Evolutionary conservation across 2,113 vertebrate genomes (phyloP).

Genomic region (Sceloporus undulatus): DNA sequence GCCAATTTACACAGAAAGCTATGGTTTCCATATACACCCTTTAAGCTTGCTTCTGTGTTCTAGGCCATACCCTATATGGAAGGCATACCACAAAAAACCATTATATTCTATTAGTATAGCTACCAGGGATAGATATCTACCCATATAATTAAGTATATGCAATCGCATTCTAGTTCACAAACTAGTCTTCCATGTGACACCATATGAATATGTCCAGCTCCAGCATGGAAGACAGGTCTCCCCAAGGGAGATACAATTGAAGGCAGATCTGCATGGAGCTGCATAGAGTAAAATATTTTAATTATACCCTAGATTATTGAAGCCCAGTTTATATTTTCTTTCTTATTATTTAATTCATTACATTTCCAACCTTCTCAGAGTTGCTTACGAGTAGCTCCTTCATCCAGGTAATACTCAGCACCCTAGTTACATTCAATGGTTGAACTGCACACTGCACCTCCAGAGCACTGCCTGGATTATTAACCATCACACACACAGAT

Average conservation of each 20-base stretch:
- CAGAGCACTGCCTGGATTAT: neutral
- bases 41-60: neutral
- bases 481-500: constrained; percentile 18
- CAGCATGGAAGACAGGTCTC: no score
- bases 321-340: neutral
- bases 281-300: neutral
- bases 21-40: neutral
- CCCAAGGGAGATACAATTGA: no score
- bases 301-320: neutral
- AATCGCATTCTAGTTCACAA: no score
- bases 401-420: constrained; percentile 18
- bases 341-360: neutral
- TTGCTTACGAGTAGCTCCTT: neutral
- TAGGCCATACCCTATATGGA: neutral
- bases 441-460: neutral
- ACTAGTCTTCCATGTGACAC: no score
- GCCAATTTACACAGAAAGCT: neutral
- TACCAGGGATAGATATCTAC: no score
- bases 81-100: neutral
- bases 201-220: no score
- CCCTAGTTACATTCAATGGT: neutral
- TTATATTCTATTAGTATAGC: no score
- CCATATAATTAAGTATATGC: no score
- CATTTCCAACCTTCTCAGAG: neutral
- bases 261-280: neutral